Conservation (phyloP, 1,140 invertebrate genomes). For the Drosophila kikkawai region DNA sequence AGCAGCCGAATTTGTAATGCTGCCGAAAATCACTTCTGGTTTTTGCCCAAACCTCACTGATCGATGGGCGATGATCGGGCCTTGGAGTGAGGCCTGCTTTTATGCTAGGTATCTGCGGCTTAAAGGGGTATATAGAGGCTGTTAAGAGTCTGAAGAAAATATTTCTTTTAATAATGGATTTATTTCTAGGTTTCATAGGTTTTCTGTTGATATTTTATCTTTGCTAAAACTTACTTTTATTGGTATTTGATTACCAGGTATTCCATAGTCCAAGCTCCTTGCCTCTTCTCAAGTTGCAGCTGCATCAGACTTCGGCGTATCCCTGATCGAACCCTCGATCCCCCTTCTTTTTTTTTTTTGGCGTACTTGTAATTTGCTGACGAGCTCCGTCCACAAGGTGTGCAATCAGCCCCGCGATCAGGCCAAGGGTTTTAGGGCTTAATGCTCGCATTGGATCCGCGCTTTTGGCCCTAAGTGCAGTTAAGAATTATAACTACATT, state of each 20-base stretch:
- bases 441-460: slow-evolving; percentile 34
- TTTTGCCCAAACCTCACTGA: slow-evolving; percentile 52
- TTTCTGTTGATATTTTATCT: not conserved
- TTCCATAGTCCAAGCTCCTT: not conserved
- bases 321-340: slow-evolving; percentile 3
- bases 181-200: not conserved
- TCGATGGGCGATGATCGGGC: slow-evolving; percentile 27
- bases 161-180: not conserved
- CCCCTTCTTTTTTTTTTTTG: slow-evolving; percentile 13
- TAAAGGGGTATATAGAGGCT: slow-evolving; percentile 5
- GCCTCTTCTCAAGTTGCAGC: slow-evolving; percentile 44
- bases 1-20: slow-evolving; percentile 42
- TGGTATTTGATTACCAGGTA: slow-evolving; percentile 9
- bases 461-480: slow-evolving; percentile 25
- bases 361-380: slow-evolving; percentile 43
- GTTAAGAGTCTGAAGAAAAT: not conserved
- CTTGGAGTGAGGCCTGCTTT: slow-evolving; percentile 1
- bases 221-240: not conserved
- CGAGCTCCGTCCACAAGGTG: slow-evolving; percentile 51
- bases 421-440: slow-evolving; percentile 39
- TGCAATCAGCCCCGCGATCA: slow-evolving; percentile 63
- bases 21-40: slow-evolving; percentile 73
- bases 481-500: slow-evolving; percentile 57
- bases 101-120: not conserved
- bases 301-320: slow-evolving; percentile 27